Base-by-base conservation (phyloP, 2,888 invertebrate genomes). In the Drosophila recens region DNA sequence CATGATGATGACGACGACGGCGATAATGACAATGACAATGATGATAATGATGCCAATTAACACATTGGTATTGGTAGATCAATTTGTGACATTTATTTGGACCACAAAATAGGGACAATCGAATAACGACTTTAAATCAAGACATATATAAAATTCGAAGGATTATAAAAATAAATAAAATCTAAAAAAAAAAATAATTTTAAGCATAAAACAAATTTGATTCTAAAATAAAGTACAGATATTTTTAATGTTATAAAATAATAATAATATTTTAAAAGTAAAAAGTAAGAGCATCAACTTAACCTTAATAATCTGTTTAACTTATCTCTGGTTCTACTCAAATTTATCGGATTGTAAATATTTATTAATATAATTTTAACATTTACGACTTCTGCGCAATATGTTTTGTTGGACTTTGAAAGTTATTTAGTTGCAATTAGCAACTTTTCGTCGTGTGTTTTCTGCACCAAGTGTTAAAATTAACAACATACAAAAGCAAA, bases 391-490 rank as follows among this genome's bases (percentile, higher is more conserved):
- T 57, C 17, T 48, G 34, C 23, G 45, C 43, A 49, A 49, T 71
- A 48, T 38, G 13, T 61, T 58, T 62, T 57, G 56, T 5, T 38
- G 10, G 43, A 38, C 51, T 63, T 48, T 71, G 38, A 48, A 56
- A 45, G 15, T 58, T 67, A 58, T 67, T 81, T 67, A 67, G 67
- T 43, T 52, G 52, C 59, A 83, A 82, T 82, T 82, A 82, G 64
- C 82, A 82, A 54, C 59, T 76, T 46, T 51, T 40, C 11, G 48
- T 40, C 46, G 40, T 36, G 15, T 48, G 45, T 20, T 53, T 67
- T 49, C 49, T 56, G 57, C 30, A 17, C 30, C 53, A 81, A 72
- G 86, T 76, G 82, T 87, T 67, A 79, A 87, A 61, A 62, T 54
- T 58, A 78, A 80, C 40, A 80, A 67, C 70, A 64, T 51, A 49